Evolutionary conservation across 1,140 invertebrate genomes (phyloP), one percentile per base, ranked within the genome.

Genomic region (Drosophila arawakana): DNA sequence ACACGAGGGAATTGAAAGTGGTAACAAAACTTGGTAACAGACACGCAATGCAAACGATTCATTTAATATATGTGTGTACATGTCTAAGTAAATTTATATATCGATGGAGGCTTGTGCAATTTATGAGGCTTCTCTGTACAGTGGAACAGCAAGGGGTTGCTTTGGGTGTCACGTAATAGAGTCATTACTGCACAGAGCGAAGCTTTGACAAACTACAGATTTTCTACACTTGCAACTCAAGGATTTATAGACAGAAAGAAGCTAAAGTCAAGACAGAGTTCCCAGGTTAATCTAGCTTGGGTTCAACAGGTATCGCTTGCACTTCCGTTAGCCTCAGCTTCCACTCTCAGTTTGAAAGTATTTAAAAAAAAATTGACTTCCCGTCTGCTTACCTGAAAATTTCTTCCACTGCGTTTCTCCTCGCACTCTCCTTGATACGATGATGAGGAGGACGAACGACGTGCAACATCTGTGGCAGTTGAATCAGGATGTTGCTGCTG

Each of bases 401-500:
- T 92, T 76, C 91, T 80, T 34, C 82, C 77, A 52, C 80, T 81
- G 57, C 90, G 88, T 52, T 92, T 92, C 78, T 92, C 91, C 54
- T 91, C 92, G 69, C 76, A 76, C 60, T 85, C 88, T 44, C 83
- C 84, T 57, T 81, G 83, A 71, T 88, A 83, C 43, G 90, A 91
- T 35, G 81, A 81, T 62, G 79, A 84, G 61, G 76, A 90, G 86
- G 85, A 91, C 44, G 90, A 90, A 35, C 82, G 90, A 69, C 80
- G 73, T 54, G 76, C 85, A 86, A 89, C 90, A 89, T 90, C 86
- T 90, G 85, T 90, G 75, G 88, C 79, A 21, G 84, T 82, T 44
- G 91, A 92, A 80, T 92, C 91, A 76, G 91, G 91, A 91, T 91
- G 90, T 80, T 91, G 89, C 73, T 91, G 80, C 76, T 81, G 85